These are phyloP conservation scores for Actinia equina DNA, from an alignment of 64 coral and sea anemone species.

Conservation along the genomic window DNA sequence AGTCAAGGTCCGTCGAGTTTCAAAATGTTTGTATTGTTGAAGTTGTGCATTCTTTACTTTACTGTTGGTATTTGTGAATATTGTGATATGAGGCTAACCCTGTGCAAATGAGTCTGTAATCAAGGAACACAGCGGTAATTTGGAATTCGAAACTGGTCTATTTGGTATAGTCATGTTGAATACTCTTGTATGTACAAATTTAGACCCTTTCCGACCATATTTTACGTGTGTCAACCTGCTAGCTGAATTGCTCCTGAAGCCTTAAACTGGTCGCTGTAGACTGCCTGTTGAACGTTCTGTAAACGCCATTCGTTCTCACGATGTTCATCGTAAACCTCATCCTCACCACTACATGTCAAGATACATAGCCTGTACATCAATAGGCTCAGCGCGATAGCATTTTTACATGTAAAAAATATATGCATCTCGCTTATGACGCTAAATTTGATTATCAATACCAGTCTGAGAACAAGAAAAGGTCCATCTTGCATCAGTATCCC, in stretches of 20 bases:
- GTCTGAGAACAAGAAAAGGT: conserved; percentile 87
- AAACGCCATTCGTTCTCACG: conserved; percentile 60
- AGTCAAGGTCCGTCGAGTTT: no score
- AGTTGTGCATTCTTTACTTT: no score
- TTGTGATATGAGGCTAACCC: no score
- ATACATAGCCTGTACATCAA: conserved; percentile 95
- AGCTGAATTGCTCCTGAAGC: conserved; percentile 81
- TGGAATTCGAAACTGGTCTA: no score
- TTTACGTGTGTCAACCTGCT: conserved; percentile 20
- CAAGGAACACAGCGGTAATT: no score
- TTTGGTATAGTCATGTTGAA: no score
- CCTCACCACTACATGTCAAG: conserved; percentile 90
- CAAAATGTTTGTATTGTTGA: no score
- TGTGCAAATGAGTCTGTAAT: no score
- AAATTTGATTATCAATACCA: conserved; percentile 75
- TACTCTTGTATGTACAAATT: no score
- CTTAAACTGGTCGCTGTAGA: conserved; percentile 79
- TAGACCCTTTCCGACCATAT: no score
- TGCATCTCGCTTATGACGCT: conserved; percentile 95
- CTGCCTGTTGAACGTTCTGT: conserved; percentile 91
- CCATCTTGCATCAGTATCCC: conserved; percentile 99
- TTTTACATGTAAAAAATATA: conserved; percentile 96
- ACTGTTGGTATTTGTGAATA: no score
- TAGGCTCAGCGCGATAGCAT: conserved; percentile 90
- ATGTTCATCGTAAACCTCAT: conserved; percentile 65